These are phyloP conservation scores for Pyralis farinalis DNA, from an alignment of 2,888 invertebrate genomes.

Conservation along the genomic window DNA sequence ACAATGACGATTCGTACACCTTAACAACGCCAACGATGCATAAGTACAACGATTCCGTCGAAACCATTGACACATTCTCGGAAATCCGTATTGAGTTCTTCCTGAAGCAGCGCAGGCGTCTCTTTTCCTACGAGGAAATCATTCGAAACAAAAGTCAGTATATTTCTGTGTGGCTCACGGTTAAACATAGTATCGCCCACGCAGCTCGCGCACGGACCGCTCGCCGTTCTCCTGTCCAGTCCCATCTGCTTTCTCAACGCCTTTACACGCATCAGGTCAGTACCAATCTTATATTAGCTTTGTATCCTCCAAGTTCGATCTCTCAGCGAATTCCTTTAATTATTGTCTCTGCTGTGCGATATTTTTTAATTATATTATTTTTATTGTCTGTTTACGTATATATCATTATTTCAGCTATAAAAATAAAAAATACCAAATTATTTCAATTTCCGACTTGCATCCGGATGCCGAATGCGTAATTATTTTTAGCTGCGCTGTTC, in stretches of 20 bases:
- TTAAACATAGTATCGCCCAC: slow-evolving; percentile 77
- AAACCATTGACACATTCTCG: slow-evolving; percentile 6
- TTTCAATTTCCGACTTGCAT: not conserved
- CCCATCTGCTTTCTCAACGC: slow-evolving; percentile 63
- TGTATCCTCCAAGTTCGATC: slow-evolving; percentile 21
- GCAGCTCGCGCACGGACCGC: slow-evolving; percentile 45
- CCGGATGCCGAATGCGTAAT: slow-evolving; percentile 40
- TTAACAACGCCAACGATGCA: too few species aligned
- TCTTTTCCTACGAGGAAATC: slow-evolving; percentile 61
- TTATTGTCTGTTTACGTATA: not conserved
- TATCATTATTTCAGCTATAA: not conserved
- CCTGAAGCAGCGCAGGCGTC: slow-evolving; percentile 28
- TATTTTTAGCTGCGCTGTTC: slow-evolving; percentile 61
- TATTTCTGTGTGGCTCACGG: slow-evolving; percentile 76
- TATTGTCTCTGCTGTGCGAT: slow-evolving; percentile 46
- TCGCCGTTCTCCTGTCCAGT: slow-evolving; percentile 53
- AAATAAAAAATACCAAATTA: not conserved
- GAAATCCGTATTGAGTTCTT: slow-evolving; percentile 29
- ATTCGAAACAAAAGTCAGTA: slow-evolving; percentile 73
- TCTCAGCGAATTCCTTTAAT: slow-evolving; percentile 42
- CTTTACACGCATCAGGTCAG: slow-evolving; percentile 72
- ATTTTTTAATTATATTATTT: slow-evolving; percentile 11
- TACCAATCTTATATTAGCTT: slow-evolving; percentile 33
- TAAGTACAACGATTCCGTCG: too few species aligned
- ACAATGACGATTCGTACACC: too few species aligned